These are phyloP conservation scores for Chelonus insularis DNA, from an alignment of 1,140 invertebrate species.

Conservation along the genomic window DNA sequence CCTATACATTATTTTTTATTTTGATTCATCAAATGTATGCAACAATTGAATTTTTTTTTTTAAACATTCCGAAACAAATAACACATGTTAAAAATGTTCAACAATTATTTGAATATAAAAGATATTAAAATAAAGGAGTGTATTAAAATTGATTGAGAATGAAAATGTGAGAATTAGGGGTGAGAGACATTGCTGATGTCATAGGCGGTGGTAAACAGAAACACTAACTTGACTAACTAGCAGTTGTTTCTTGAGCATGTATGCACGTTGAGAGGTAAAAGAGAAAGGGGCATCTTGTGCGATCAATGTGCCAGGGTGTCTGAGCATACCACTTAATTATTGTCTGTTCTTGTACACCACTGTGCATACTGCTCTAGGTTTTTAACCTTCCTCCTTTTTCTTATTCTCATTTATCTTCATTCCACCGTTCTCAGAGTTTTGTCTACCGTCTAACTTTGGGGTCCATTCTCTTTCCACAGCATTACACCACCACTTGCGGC, in stretches of 20 bases:
- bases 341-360: conserved; percentile 42
- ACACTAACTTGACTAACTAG: conserved; percentile 12
- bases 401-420: background rate
- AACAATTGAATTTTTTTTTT: too few relatives aligned
- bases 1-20: background rate
- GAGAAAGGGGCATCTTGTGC: conserved; percentile 37
- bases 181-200: too few relatives aligned
- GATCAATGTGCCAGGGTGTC: conserved; percentile 39
- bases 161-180: too few relatives aligned
- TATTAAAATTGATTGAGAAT: too few relatives aligned
- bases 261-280: background rate
- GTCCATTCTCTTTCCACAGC: background rate
- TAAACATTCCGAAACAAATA: too few relatives aligned
- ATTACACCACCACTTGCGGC: too few relatives aligned
- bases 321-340: conserved; percentile 53
- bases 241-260: conserved; percentile 18
- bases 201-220: too few relatives aligned
- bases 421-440: background rate
- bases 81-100: too few relatives aligned
- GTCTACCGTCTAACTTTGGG: background rate
- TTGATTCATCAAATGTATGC: background rate
- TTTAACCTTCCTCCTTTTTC: conserved; percentile 20
- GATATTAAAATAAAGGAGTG: too few relatives aligned
- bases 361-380: conserved; percentile 34
- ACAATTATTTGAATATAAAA: too few relatives aligned